phyloP scores from a whole-genome alignment of 2,113 vertebrate genomes.

The Triplophysa tibetana region DNA sequence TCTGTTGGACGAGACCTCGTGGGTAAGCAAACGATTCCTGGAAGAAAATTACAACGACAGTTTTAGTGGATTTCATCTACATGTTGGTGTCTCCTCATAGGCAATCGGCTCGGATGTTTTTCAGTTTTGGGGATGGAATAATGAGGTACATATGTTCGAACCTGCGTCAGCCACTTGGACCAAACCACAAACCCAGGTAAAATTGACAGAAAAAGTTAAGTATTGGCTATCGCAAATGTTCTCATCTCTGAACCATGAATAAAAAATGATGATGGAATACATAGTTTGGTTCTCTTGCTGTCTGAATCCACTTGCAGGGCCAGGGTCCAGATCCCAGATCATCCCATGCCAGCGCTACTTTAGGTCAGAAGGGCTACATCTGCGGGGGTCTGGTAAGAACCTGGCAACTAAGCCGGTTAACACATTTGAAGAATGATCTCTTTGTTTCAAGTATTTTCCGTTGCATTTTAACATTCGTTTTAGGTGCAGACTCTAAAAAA shows the following conservation, averaged over 20 bases:
- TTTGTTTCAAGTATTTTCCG: not conserved
- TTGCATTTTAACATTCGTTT: not conserved
- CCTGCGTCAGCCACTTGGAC: slow-evolving; percentile 62
- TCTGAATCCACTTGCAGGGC: slow-evolving; percentile 60
- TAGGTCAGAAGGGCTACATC: slow-evolving; percentile 89
- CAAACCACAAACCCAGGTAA: slow-evolving; percentile 64
- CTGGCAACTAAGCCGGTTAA: not conserved
- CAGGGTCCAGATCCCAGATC: slow-evolving; percentile 61
- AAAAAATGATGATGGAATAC: not conserved
- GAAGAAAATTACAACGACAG: not conserved
- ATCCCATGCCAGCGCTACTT: slow-evolving; percentile 68
- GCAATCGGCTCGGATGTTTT: slow-evolving; percentile 61
- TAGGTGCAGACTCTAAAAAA: no score
- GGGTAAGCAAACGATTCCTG: slow-evolving; percentile 58
- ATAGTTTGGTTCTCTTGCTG: not conserved
- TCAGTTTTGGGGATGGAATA: slow-evolving; percentile 75
- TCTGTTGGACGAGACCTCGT: slow-evolving; percentile 69
- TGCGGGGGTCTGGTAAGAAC: slow-evolving; percentile 88
- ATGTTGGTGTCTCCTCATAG: slow-evolving; percentile 45
- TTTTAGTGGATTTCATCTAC: not conserved
- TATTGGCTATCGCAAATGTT: not conserved
- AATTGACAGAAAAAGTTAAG: not conserved
- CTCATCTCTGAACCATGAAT: not conserved
- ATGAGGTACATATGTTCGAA: slow-evolving; percentile 69
- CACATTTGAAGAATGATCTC: not conserved